These are phyloP conservation scores for Kuschelorhynchus macadamiae DNA, from an alignment of 2,888 invertebrate genomes.

Conservation along the genomic window DNA sequence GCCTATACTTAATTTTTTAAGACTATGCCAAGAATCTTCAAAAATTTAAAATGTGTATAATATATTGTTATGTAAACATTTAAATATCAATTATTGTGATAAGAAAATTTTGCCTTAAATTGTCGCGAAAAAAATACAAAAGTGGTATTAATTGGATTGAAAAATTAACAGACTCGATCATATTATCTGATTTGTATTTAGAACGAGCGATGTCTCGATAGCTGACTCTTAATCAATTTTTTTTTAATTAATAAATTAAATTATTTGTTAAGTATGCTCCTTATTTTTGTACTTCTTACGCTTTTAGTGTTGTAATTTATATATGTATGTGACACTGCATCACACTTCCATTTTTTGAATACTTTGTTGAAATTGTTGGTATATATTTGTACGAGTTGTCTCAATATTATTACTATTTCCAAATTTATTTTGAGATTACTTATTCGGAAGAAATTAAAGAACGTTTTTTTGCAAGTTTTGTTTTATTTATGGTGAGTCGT, in stretches of 20 bases:
- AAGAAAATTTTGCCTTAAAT: too few species aligned
- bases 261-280: conserved; percentile 34
- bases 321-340: conserved; percentile 11
- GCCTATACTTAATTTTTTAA: too few species aligned
- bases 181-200: too few species aligned
- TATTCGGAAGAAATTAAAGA: conserved; percentile 16
- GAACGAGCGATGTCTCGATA: too few species aligned
- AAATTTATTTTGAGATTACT: conserved; percentile 15
- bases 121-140: too few species aligned
- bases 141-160: too few species aligned
- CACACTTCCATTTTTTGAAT: conserved; percentile 9
- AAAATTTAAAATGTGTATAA: too few species aligned
- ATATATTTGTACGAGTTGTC: conserved; percentile 12
- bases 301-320: conserved; percentile 36
- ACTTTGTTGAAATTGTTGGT: conserved; percentile 22
- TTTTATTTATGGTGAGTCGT: too few species aligned
- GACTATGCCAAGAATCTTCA: too few species aligned
- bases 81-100: too few species aligned
- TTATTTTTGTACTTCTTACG: conserved; percentile 33
- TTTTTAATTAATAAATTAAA: conserved; percentile 11
- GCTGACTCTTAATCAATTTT: conserved; percentile 11
- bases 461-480: conserved; percentile 13
- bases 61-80: too few species aligned
- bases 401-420: conserved; percentile 1
- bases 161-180: too few species aligned